Evolutionary conservation across 2,888 invertebrate genomes (phyloP), one percentile per base, ranked within the genome.

Genomic region (Seira musarum): DNA sequence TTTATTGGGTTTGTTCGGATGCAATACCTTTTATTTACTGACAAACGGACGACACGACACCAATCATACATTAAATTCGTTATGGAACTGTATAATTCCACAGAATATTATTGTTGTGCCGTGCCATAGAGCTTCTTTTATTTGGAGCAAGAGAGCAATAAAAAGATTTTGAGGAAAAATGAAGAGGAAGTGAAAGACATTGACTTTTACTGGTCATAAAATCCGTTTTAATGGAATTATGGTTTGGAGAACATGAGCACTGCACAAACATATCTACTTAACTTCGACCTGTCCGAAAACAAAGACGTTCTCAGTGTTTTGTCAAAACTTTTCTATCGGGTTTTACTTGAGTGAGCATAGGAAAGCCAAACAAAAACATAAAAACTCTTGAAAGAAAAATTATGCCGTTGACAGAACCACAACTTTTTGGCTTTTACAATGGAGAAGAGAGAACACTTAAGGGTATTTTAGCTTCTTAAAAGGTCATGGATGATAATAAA

Each of bases 321-420:
- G n/a, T n/a, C n/a, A n/a, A n/a, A n/a, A n/a, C n/a, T n/a, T n/a
- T n/a, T n/a, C n/a, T n/a, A n/a, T n/a, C n/a, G n/a, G n/a, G n/a
- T n/a, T n/a, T n/a, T n/a, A n/a, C n/a, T n/a, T n/a, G n/a, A n/a
- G n/a, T n/a, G n/a, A n/a, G n/a, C n/a, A n/a, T n/a, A n/a, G n/a
- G n/a, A n/a, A n/a, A n/a, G n/a, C n/a, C n/a, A n/a, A n/a, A n/a
- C n/a, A n/a, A n/a, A n/a, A n/a, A n/a, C n/a, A n/a, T n/a, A n/a
- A n/a, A n/a, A n/a, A n/a, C n/a, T n/a, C n/a, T n/a, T n/a, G 17
- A 30, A 66, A 66, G 22, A 73, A 30, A 3, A 49, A 49, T 63
- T 35, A 24, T 66, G 70, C 63, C 71, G 70, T 71, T 77, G 72
- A 78, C 78, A 67, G 78, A 78, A 78, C 72, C 78, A 71, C 78